Percentiles rank a stretch among this genome's conserved stretches.
phyloP scores from a whole-genome alignment of 2,113 vertebrate species.

The Danionella cerebrum region DNA sequence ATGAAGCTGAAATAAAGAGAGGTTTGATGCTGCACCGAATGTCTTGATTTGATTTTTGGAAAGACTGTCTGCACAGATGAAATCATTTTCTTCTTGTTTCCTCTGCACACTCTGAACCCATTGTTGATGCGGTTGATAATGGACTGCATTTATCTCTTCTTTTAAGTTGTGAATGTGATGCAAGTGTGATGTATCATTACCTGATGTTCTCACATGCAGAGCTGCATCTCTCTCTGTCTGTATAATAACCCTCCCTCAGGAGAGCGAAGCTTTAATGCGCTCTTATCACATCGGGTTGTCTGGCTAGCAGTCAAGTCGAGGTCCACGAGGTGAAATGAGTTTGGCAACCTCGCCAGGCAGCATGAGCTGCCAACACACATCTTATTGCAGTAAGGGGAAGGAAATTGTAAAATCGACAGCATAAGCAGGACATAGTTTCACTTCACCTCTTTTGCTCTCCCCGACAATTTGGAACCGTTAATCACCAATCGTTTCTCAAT shows the following conservation, averaged over 20 bases:
- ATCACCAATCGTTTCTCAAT: conserved; percentile 74
- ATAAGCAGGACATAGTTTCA: conserved; percentile 72
- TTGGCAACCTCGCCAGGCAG: conserved; percentile 66
- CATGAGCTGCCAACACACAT: conserved; percentile 63
- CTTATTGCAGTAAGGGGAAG: conserved; percentile 62
- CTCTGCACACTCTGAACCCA: not conserved
- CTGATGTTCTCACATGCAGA: conserved; percentile 67
- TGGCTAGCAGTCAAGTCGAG: conserved; percentile 65
- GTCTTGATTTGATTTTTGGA: not conserved
- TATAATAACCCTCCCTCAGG: conserved; percentile 66
- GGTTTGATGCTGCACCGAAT: not conserved
- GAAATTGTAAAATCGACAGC: conserved; percentile 69
- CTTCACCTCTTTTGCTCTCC: conserved; percentile 44
- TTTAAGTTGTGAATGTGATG: conserved; percentile 5
- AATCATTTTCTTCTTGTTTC: not conserved
- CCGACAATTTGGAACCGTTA: conserved; percentile 70
- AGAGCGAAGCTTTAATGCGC: conserved; percentile 62
- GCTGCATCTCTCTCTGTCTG: conserved; percentile 56
- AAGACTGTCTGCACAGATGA: not conserved
- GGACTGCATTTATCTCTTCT: not conserved
- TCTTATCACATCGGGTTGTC: conserved; percentile 68
- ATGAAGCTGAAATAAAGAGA: not conserved
- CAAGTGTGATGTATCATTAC: conserved; percentile 55
- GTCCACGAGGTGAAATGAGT: conserved; percentile 75
- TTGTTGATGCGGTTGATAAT: not conserved